Conservation (phyloP, 2,113 vertebrate species). For the Terrapene triunguis region DNA sequence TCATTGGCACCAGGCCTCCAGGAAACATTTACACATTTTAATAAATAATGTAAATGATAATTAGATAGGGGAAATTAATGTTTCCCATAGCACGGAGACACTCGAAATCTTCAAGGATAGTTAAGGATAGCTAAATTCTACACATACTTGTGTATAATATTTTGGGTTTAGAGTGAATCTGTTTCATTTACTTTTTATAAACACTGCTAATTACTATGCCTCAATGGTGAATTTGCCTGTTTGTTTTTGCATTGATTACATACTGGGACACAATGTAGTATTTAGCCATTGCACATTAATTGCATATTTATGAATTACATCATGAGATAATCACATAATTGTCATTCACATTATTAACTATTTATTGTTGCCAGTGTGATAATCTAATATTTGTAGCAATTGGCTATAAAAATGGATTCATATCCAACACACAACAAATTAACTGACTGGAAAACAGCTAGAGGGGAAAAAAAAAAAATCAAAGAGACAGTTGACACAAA, state of each 20-base stretch:
- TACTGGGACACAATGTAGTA: neutral
- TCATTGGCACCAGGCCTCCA: neutral
- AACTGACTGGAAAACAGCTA: neutral
- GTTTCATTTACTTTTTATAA: neutral
- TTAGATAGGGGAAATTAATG: neutral
- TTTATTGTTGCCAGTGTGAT: neutral
- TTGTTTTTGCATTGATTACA: neutral
- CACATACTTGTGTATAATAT: neutral
- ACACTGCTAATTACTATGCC: neutral
- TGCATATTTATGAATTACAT: neutral
- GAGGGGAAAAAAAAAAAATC: neutral
- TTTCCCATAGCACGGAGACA: neutral
- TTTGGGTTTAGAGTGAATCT: neutral
- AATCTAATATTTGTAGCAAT: neutral
- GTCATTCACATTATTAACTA: neutral
- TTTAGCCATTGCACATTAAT: neutral
- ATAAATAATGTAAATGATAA: neutral
- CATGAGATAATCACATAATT: neutral
- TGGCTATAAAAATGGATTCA: neutral
- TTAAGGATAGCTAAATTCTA: neutral
- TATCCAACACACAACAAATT: neutral
- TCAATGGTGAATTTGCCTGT: neutral
- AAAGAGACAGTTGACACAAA: neutral
- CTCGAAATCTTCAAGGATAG: rapidly evolving
- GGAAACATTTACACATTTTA: neutral